These are phyloP conservation scores for Athrips mouffetella DNA, from an alignment of 2,888 invertebrate species.

Conservation along the genomic window DNA sequence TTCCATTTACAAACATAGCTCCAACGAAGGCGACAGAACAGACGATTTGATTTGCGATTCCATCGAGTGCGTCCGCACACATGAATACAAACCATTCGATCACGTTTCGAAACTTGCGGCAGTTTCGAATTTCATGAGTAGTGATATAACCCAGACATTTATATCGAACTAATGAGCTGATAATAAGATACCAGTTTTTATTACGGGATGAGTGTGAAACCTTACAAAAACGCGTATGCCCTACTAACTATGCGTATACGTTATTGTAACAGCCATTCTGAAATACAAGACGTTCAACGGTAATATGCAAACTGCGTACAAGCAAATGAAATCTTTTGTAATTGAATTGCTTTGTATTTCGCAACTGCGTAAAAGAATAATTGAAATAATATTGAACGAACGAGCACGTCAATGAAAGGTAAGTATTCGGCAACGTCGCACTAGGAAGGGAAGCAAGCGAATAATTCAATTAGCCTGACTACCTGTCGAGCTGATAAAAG, in stretches of 20 bases:
- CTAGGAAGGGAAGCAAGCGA: no score
- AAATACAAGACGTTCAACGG: neutral
- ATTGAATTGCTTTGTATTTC: no score
- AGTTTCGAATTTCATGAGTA: slow-evolving; percentile 43
- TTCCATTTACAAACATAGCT: neutral
- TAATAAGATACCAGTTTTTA: no score
- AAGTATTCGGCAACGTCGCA: no score
- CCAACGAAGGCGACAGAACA: slow-evolving; percentile 14
- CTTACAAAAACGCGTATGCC: no score
- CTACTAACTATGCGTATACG: no score
- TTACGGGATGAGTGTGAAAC: no score
- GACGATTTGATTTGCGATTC: slow-evolving; percentile 43
- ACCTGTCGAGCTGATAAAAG: no score
- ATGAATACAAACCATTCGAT: slow-evolving; percentile 47
- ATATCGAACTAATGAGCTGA: no score
- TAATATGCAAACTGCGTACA: neutral
- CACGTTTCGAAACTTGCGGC: slow-evolving; percentile 47
- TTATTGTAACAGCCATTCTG: no score
- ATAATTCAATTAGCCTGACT: no score
- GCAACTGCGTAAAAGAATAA: slow-evolving; percentile 1
- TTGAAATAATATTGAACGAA: neutral
- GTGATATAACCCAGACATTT: slow-evolving; percentile 27
- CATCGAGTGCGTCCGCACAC: slow-evolving; percentile 30
- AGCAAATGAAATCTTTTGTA: slow-evolving; percentile 3
- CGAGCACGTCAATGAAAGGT: no score